These are phyloP conservation scores for Bos javanicus DNA, from an alignment of 2,113 vertebrate species.

Conservation along the genomic window DNA sequence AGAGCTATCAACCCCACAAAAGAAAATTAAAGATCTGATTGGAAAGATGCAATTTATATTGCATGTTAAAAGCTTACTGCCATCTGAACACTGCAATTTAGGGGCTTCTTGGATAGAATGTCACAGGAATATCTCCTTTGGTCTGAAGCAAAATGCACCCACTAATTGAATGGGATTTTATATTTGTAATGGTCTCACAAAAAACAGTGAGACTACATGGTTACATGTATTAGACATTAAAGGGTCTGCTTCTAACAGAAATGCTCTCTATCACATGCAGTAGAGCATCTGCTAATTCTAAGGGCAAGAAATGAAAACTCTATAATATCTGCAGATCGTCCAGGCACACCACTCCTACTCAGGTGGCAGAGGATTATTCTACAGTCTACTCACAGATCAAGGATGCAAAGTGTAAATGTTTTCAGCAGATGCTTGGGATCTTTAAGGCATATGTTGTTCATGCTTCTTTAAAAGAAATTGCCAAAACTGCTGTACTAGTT, in stretches of 20 bases:
- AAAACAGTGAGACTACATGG: not conserved
- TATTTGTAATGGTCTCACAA: not conserved
- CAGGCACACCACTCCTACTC: not conserved
- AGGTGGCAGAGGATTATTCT: slow-evolving; percentile 13
- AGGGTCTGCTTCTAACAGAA: not conserved
- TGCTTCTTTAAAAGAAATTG: slow-evolving; percentile 33
- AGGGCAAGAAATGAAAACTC: not conserved
- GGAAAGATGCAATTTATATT: not conserved
- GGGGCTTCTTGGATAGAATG: not conserved
- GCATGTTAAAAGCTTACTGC: not conserved
- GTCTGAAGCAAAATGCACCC: not conserved
- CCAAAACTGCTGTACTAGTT: not conserved
- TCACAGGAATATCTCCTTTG: not conserved
- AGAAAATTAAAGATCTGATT: not conserved
- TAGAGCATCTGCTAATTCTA: not conserved
- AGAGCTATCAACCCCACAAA: not conserved
- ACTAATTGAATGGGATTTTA: not conserved
- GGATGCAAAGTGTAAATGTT: slow-evolving; percentile 34
- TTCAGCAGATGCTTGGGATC: slow-evolving; percentile 48
- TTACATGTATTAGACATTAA: not conserved
- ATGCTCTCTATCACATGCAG: not conserved
- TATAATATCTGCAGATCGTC: not conserved
- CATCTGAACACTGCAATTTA: not conserved
- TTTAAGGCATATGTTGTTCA: slow-evolving; percentile 16
- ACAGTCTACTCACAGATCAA: slow-evolving; percentile 26